These are phyloP conservation scores for Gadopsis marmoratus DNA, from an alignment of 2,797 vertebrate species.

Conservation along the genomic window DNA sequence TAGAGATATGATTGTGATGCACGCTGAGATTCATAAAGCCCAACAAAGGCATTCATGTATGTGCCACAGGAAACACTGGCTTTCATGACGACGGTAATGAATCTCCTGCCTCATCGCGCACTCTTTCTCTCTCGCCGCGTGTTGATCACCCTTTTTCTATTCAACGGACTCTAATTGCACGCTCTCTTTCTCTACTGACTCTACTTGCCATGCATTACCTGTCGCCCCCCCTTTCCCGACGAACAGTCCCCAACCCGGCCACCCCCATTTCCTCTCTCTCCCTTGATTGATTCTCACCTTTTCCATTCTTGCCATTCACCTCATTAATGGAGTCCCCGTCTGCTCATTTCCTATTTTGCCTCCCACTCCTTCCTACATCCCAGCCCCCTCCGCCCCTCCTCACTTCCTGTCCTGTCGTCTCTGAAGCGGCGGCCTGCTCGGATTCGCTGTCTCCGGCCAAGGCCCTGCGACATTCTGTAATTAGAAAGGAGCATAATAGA, in stretches of 20 bases:
- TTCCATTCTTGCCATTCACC: slow-evolving; percentile 81
- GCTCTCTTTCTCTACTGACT: slow-evolving; percentile 54
- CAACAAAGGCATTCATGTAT: slow-evolving; percentile 62
- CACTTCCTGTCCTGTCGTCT: slow-evolving; percentile 76
- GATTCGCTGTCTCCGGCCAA: slow-evolving; percentile 55
- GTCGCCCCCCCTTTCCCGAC: slow-evolving; percentile 22
- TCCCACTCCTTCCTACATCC: slow-evolving; percentile 54
- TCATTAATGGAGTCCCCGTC: slow-evolving; percentile 79
- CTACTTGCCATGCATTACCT: slow-evolving; percentile 71
- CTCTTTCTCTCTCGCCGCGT: slow-evolving; percentile 29
- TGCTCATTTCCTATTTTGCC: slow-evolving; percentile 64
- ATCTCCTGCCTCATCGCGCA: slow-evolving; percentile 61
- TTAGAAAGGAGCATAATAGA: slow-evolving; percentile 81
- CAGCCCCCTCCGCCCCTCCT: slow-evolving; percentile 10
- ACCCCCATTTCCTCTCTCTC: slow-evolving; percentile 70
- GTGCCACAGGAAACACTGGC: slow-evolving; percentile 56
- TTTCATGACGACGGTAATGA: slow-evolving; percentile 64
- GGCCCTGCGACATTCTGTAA: slow-evolving; percentile 65
- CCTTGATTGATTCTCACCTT: slow-evolving; percentile 87
- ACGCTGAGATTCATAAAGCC: slow-evolving; percentile 53
- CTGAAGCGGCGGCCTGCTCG: slow-evolving; percentile 48
- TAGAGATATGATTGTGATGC: slow-evolving; percentile 56
- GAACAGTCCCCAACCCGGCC: slow-evolving; percentile 70
- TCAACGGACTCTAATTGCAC: slow-evolving; percentile 72
- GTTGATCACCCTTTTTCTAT: slow-evolving; percentile 64